A percentile compares a stretch with the other conserved stretches of the same genome.
Conservation (phyloP, 2,888 invertebrate genomes). For the Cremastinae sp. region DNA sequence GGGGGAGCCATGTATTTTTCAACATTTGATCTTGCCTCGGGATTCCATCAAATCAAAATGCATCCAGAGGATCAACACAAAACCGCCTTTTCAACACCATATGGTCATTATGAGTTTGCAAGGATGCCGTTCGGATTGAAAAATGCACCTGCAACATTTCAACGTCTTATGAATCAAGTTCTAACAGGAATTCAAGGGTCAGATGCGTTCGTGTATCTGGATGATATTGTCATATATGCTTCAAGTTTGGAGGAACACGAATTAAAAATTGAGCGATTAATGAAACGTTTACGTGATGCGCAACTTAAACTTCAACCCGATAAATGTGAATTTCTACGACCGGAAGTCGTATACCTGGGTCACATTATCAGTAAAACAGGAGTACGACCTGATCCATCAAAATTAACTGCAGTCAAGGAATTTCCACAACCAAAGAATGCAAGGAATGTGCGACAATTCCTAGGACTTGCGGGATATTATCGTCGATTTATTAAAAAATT, state of each 20-base stretch:
- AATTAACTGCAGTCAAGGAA: slow-evolving; percentile 61
- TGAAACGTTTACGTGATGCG: slow-evolving; percentile 17
- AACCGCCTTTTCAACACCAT: slow-evolving; percentile 38
- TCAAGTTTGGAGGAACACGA: slow-evolving; percentile 24
- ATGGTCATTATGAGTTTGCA: slow-evolving; percentile 40
- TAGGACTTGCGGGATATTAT: slow-evolving; percentile 70
- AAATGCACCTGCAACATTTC: slow-evolving; percentile 41
- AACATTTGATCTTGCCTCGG: slow-evolving; percentile 45
- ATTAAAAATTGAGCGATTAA: slow-evolving; percentile 10
- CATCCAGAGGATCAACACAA: slow-evolving; percentile 34
- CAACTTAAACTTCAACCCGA: slow-evolving; percentile 20
- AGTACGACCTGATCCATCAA: slow-evolving; percentile 65
- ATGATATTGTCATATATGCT: slow-evolving; percentile 30
- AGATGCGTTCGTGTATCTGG: slow-evolving; percentile 41
- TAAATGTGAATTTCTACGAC: slow-evolving; percentile 60
- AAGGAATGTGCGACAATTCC: slow-evolving; percentile 63
- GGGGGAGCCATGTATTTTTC: slow-evolving; percentile 60
- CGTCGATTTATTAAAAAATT: slow-evolving; percentile 66
- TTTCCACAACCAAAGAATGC: slow-evolving; percentile 52
- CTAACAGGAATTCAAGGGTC: slow-evolving; percentile 42
- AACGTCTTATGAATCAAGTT: slow-evolving; percentile 36
- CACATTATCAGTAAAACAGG: slow-evolving; percentile 65
- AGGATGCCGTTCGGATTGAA: slow-evolving; percentile 40
- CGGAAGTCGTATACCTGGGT: slow-evolving; percentile 65
- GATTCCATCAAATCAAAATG: slow-evolving; percentile 34